A percentile compares a stretch with the other conserved stretches of the same genome.
These are phyloP conservation scores for Amblyraja radiata DNA, from an alignment of 2,797 vertebrate genomes.

Conservation along the genomic window DNA sequence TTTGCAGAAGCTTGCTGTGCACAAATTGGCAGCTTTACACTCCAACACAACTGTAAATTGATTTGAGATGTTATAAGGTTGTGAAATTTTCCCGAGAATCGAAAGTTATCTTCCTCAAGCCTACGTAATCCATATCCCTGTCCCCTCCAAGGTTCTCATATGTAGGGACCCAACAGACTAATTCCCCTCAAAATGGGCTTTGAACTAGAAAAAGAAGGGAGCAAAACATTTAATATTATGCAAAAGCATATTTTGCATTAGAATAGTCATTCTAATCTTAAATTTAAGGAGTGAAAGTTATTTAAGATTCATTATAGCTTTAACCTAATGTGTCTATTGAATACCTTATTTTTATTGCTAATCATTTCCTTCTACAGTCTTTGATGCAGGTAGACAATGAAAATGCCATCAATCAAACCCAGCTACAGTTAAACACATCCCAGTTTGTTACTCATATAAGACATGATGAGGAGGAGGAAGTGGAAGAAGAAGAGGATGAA, in stretches of 20 bases:
- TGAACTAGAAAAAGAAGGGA: background rate
- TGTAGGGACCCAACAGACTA: background rate
- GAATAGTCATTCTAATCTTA: background rate
- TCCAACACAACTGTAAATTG: background rate
- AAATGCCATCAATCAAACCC: conserved; percentile 82
- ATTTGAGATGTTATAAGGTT: background rate
- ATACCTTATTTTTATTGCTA: conserved; percentile 35
- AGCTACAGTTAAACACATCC: conserved; percentile 65
- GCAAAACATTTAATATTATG: background rate
- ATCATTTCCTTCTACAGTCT: conserved; percentile 49
- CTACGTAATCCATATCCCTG: background rate
- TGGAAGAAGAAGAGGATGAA: conserved; percentile 57
- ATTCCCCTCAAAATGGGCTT: background rate
- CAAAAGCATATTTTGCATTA: background rate
- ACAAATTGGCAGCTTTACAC: background rate
- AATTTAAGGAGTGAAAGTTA: background rate
- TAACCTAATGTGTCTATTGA: background rate
- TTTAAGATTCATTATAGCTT: background rate
- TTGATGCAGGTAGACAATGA: conserved; percentile 80
- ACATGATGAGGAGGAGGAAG: conserved; percentile 63
- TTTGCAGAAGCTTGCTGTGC: background rate
- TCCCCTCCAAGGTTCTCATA: background rate
- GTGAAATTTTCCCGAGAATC: background rate
- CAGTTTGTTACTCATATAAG: conserved; percentile 39
- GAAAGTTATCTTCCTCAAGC: background rate